A percentile compares a stretch with the other conserved stretches of the same genome.
Evolutionary conservation across 2,797 vertebrate species (phyloP).

Genomic region (Mormyrops attenuatus): DNA sequence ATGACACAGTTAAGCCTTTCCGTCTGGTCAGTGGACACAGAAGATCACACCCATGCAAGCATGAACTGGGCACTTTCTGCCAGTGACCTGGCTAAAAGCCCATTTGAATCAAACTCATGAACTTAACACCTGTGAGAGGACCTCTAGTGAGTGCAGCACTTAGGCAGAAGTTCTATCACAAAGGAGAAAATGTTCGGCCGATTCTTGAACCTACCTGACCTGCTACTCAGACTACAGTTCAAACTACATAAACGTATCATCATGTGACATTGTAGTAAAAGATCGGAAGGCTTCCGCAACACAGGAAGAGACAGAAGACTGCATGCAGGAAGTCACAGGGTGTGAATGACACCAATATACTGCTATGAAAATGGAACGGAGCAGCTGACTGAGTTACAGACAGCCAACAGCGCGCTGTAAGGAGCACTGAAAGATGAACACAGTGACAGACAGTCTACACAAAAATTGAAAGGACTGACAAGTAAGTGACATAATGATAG

Average conservation of each 20-base stretch:
- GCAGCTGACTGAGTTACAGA: not conserved
- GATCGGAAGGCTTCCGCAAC: not conserved
- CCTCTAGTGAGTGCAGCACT: not conserved
- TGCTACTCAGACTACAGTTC: not conserved
- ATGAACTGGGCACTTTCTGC: not conserved
- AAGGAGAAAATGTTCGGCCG: not conserved
- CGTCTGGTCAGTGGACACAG: not conserved
- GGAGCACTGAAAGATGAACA: not conserved
- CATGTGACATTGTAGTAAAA: not conserved
- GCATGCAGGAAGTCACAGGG: not conserved
- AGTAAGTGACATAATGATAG: not conserved
- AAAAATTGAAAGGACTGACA: not conserved
- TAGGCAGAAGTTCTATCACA: not conserved
- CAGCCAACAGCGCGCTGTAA: not conserved
- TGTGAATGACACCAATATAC: not conserved
- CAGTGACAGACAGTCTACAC: not conserved
- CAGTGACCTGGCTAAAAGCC: not conserved
- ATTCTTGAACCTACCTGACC: not conserved
- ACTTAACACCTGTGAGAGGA: not conserved
- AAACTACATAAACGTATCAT: not conserved
- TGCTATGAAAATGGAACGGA: not conserved
- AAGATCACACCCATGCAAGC: not conserved
- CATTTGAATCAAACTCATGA: not conserved
- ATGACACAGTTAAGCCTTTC: not conserved
- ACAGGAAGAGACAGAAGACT: not conserved